These are phyloP conservation scores for Zaprionus gabonicus DNA, from an alignment of 1,140 invertebrate genomes.

Conservation along the genomic window DNA sequence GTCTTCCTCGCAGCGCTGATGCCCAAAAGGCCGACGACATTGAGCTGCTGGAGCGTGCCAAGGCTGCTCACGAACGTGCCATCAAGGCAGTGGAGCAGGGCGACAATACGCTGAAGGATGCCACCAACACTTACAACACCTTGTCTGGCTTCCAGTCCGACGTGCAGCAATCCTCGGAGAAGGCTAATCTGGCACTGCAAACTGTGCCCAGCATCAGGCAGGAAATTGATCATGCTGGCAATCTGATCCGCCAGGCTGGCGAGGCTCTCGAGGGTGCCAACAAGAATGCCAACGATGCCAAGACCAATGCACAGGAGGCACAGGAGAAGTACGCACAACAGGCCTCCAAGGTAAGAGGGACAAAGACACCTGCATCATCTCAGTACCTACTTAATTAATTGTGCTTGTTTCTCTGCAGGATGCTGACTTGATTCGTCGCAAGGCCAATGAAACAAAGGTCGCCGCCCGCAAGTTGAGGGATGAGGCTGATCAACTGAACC, in stretches of 20 bases:
- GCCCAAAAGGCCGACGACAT: constrained; percentile 83
- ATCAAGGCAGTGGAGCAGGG: constrained; percentile 92
- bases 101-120: constrained; percentile 93
- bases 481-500: constrained; percentile 90
- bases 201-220: constrained; percentile 91
- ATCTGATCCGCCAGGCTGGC: constrained; percentile 87
- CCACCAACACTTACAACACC: constrained; percentile 93
- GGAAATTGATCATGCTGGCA: constrained; percentile 85
- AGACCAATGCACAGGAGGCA: constrained; percentile 91
- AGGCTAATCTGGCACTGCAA: constrained; percentile 89
- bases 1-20: constrained; percentile 59
- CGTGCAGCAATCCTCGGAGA: constrained; percentile 91
- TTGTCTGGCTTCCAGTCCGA: constrained; percentile 93
- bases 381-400: not conserved
- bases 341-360: constrained; percentile 88
- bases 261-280: constrained; percentile 90
- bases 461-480: constrained; percentile 90
- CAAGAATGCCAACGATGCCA: constrained; percentile 90
- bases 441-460: constrained; percentile 90
- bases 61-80: constrained; percentile 90
- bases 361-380: no score
- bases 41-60: constrained; percentile 87
- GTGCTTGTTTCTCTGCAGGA: constrained; percentile 81
- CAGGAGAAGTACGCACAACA: constrained; percentile 89
- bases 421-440: constrained; percentile 90